Percentiles rank a stretch among this genome's conserved stretches.
phyloP scores from a whole-genome alignment of 2,888 invertebrate species.

The Epiblema foenella region DNA sequence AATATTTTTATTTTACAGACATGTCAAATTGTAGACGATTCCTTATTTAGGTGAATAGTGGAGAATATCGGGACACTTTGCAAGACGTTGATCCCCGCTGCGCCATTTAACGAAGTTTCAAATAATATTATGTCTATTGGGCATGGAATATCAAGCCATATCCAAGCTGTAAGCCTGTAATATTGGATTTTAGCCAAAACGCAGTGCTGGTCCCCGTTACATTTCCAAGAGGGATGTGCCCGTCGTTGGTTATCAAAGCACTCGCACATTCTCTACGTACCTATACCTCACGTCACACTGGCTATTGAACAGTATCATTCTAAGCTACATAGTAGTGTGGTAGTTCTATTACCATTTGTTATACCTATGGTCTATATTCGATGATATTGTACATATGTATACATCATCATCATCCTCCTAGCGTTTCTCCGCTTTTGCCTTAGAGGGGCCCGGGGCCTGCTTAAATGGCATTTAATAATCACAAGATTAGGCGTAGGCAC shows the following conservation, averaged over 20 bases:
- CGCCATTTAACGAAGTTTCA: constrained; percentile 43
- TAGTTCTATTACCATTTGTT: background rate
- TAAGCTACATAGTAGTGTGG: background rate
- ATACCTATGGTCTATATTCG: background rate
- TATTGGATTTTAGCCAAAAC: constrained; percentile 72
- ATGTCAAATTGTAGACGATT: constrained; percentile 9
- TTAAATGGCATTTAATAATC: no score
- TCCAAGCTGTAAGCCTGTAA: constrained; percentile 61
- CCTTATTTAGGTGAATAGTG: constrained; percentile 26
- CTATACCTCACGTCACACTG: constrained; percentile 14
- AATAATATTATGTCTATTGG: constrained; percentile 52
- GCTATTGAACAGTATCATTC: constrained; percentile 15
- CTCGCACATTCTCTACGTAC: constrained; percentile 17
- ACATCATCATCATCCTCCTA: no score
- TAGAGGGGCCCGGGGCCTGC: no score
- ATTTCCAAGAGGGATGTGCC: constrained; percentile 59
- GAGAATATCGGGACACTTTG: constrained; percentile 30
- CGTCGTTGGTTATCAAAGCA: constrained; percentile 32
- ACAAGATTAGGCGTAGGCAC: no score
- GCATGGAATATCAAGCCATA: constrained; percentile 57
- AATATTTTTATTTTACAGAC: constrained; percentile 5
- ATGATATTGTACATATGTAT: background rate
- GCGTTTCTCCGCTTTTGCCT: no score
- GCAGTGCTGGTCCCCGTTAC: constrained; percentile 72
- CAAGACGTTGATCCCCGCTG: constrained; percentile 34